Base-by-base conservation (phyloP, 2,888 invertebrate species). In the Brachyopa scutellaris region DNA sequence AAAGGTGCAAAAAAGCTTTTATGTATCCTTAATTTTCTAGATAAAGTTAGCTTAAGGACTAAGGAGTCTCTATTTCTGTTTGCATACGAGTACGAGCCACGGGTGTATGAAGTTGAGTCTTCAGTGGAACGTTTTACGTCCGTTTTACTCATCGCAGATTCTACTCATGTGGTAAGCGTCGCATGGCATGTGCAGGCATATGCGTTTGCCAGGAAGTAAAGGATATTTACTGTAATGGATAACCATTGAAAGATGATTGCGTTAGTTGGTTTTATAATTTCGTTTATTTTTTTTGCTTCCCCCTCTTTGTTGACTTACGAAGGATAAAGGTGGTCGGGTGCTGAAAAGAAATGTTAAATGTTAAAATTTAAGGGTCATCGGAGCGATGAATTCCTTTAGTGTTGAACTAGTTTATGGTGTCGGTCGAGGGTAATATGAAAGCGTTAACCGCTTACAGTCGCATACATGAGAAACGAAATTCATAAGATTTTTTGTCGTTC, bases 1-100 rank as follows among this genome's bases (percentile, higher is more conserved):
- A 21, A 62, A 70, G 70, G 51, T 42, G 61, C 53, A n/a, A 53
- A 62, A 72, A 53, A 72, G 72, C 72, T 72, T 72, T 62, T 62
- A 62, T 72, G 61, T 62, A 53, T 72, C 51, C 70, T 42, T 70
- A 49, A 70, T 70, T 70, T 38, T 45, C 23, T 23, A 62, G 61
- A 62, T 45, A 61, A 53, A 72, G 61, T 72, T 51, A 53, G 45
- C 38, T 61, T 53, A 53, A 42, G 45, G 53, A 62, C 11, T 59
- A n/a, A n/a, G n/a, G n/a, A n/a, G 8, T 6, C 0, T 19, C 9
- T 7, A 8, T 4, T n/a, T 31, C n/a, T 47, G 19, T 9, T 33
- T 33, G 17, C 13, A 40, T 17, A 1, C 8, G 19, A 1, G n/a
- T n/a, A n/a, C n/a, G n/a, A n/a, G n/a, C n/a, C n/a, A n/a, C n/a